Evolutionary conservation across 2,113 vertebrate genomes (phyloP).

Genomic region (Rhipidura dahli): DNA sequence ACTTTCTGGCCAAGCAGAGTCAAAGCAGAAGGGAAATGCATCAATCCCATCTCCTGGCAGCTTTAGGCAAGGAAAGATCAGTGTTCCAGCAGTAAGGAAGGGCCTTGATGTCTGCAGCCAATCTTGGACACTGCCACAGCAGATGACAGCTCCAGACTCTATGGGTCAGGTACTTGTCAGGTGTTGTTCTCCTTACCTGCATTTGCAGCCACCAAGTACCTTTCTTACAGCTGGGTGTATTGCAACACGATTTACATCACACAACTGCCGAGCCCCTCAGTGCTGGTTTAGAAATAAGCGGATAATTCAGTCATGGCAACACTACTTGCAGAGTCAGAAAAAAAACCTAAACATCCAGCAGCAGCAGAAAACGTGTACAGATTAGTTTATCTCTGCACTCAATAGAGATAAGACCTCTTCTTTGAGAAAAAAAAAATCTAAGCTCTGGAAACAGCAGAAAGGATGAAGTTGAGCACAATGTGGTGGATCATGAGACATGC

Average conservation of each 20-base stretch:
- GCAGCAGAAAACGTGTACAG: constrained; percentile 23
- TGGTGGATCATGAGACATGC: not conserved
- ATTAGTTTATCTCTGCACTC: constrained; percentile 41
- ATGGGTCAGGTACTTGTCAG: not conserved
- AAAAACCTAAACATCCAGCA: not conserved
- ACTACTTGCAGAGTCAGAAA: constrained; percentile 16
- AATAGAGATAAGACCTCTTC: not conserved
- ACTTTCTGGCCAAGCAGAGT: not conserved
- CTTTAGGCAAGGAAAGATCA: not conserved
- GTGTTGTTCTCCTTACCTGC: not conserved
- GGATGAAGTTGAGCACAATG: not conserved
- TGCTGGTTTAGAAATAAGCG: constrained; percentile 3
- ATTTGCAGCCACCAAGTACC: not conserved
- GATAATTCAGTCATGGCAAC: constrained; percentile 15
- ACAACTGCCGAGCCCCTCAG: not conserved
- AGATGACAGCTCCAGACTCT: not conserved
- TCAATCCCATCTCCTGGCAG: not conserved
- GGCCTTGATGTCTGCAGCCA: not conserved
- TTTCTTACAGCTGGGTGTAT: not conserved
- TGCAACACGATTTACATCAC: not conserved
- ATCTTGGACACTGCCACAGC: not conserved
- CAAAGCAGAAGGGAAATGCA: not conserved
- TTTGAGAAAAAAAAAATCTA: constrained; percentile 16
- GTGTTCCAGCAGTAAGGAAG: not conserved
- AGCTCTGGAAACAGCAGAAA: constrained; percentile 15